phyloP scores from a whole-genome alignment of 2,888 invertebrate genomes.

The Lochmaea capreae region DNA sequence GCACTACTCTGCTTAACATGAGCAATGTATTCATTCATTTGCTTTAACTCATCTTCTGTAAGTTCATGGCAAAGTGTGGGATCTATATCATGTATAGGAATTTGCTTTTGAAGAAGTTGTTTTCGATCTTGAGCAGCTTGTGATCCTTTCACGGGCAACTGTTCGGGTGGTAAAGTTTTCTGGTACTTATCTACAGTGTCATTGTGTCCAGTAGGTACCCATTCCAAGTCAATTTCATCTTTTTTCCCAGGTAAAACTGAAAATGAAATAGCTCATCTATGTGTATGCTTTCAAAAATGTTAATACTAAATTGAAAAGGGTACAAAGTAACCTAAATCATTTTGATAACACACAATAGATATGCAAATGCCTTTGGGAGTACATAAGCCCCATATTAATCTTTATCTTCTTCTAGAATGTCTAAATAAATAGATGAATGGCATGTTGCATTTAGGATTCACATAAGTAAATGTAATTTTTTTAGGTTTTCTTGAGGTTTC shows the following conservation, averaged over 20 bases:
- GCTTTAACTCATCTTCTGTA: conserved; percentile 62
- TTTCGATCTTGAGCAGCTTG: conserved; percentile 82
- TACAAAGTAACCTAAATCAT: too few relatives aligned
- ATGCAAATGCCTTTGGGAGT: too few relatives aligned
- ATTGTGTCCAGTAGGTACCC: conserved; percentile 63
- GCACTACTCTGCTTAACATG: conserved; percentile 63
- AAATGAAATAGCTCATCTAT: not conserved
- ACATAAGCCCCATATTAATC: too few relatives aligned
- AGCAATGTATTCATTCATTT: conserved; percentile 64
- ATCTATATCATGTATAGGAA: conserved; percentile 87
- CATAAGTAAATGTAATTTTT: too few relatives aligned
- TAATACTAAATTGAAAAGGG: too few relatives aligned
- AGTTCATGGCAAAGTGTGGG: conserved; percentile 70
- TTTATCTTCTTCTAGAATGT: too few relatives aligned
- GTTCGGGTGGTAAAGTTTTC: conserved; percentile 73
- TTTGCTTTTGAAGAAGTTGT: conserved; percentile 84
- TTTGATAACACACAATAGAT: too few relatives aligned
- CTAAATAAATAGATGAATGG: too few relatives aligned
- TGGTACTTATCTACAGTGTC: conserved; percentile 63
- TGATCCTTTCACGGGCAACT: conserved; percentile 85
- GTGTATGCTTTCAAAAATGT: too few relatives aligned
- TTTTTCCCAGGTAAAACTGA: conserved; percentile 62
- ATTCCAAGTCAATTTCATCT: conserved; percentile 63
- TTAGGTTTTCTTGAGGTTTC: too few relatives aligned
- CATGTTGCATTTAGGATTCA: too few relatives aligned